Evolutionary conservation across 2,888 invertebrate genomes (phyloP).

Genomic region (Venusia cambrica): DNA sequence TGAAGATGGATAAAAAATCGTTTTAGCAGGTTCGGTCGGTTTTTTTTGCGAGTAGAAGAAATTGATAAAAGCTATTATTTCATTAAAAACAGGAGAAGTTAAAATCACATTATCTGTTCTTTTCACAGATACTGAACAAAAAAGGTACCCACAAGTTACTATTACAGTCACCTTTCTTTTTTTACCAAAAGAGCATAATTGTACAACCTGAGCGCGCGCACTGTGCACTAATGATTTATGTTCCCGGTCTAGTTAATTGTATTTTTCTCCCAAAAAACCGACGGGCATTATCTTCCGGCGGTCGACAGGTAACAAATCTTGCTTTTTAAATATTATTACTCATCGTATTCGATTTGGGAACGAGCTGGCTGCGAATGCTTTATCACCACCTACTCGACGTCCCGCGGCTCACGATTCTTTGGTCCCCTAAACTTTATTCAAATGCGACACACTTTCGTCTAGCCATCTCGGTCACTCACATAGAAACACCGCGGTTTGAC

Average conservation of each 20-base stretch:
- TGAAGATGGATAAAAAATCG: conserved; percentile 17
- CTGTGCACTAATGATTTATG: conserved; percentile 67
- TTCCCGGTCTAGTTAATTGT: conserved; percentile 73
- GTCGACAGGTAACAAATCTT: conserved; percentile 80
- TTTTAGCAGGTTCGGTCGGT: conserved; percentile 23
- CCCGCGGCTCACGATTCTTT: conserved; percentile 73
- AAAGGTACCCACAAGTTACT: conserved; percentile 49
- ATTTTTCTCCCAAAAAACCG: conserved; percentile 73
- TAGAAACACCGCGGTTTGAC: conserved; percentile 45
- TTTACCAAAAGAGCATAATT: conserved; percentile 62
- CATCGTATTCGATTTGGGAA: conserved; percentile 79
- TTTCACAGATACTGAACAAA: conserved; percentile 42
- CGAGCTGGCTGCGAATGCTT: conserved; percentile 77
- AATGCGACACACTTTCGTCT: conserved; percentile 73
- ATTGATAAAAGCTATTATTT: conserved; percentile 22
- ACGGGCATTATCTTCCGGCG: conserved; percentile 69
- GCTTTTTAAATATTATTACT: conserved; percentile 80
- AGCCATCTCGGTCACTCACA: conserved; percentile 62
- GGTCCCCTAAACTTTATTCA: conserved; percentile 79
- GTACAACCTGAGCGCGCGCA: conserved; percentile 68
- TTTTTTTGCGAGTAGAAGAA: conserved; percentile 19
- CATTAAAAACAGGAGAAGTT: conserved; percentile 38
- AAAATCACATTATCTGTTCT: conserved; percentile 53
- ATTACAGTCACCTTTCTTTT: conserved; percentile 55
- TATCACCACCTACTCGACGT: conserved; percentile 81